Evolutionary conservation across 2,888 invertebrate species (phyloP), one percentile per base, ranked within the genome.

Genomic region (Clivina fossor): DNA sequence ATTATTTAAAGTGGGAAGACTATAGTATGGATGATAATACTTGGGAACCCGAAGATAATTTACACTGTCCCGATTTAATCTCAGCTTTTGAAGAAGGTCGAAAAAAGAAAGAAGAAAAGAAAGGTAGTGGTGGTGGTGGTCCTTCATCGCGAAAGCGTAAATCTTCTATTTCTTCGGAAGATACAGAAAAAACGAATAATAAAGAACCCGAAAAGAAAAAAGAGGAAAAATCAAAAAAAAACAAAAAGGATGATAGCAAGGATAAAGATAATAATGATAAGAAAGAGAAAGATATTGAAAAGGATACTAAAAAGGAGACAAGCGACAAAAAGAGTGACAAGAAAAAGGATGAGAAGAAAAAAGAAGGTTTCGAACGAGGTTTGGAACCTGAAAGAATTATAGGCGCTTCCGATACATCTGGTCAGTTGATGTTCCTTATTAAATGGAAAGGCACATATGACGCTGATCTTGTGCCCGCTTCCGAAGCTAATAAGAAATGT

Each of bases 391-490:
- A 93, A 65, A 88, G 88, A 69, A 92, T 93, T 57, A 86, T 93
- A 63, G 93, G 93, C 64, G 86, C 84, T 26, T 85, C 89, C 1
- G 89, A 90, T 67, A 85, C 87, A 0, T 85, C 82, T 1, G 90
- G 90, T 0, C 86, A 90, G 68, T 77, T 90, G 18, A 88, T 94
- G 88, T 96, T 96, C 73, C 77, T 97, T 24, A 89, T 97, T 76
- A 96, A 96, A 73, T 97, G 92, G 86, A 90, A 91, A 61, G 92
- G 92, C 55, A 89, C 89, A 0, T 95, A 96, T 67, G 95, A 96
- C 71, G 95, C 96, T 0, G 96, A 96, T 72, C 77, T 97, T 53
- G 94, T 97, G 3, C 91, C 93, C 0, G 93, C 96, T 1, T 83
- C 88, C 62, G 83, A 91, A 57, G 96, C 96, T 2, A 95, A 97